Base-by-base conservation (phyloP, 2,797 vertebrate species). In the Hippoglossus hippoglossus region DNA sequence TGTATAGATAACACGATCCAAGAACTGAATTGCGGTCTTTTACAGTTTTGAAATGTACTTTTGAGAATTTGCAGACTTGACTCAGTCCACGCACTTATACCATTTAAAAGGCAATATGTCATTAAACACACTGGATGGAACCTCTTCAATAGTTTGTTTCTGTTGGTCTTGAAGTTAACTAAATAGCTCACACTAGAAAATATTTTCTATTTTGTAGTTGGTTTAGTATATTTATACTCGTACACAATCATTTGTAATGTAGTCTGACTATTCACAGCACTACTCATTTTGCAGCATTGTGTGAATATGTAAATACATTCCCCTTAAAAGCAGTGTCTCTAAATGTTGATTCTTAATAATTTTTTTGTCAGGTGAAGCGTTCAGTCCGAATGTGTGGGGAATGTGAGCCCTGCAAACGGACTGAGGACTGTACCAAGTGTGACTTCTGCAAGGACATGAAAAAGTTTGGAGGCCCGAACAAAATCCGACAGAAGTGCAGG, bases 361-460 rank as follows among this genome's bases (percentile, higher is more conserved):
- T 39, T 12, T 12, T 60, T 49, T 3, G 63, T 15, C 44, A 98
- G 94, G 94, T 98, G 41, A 99, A 99, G 88, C 95, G 97, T 6
- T 98, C 97, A 0, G 97, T 96, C 0, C 95, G 97, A 0, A 99
- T 98, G 97, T 99, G 97, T 7, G 97, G 97, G 0, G 97, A 99
- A 80, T 98, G 97, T 39, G 97, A 98, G 85, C 96, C 97, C 0
- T 99, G 97, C 80, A 92, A 93, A 31, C 94, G 96, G 12, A 97
- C 96, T 0, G 97, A 97, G 73, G 97, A 99, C 88, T 98, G 97
- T 52, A 95, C 97, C 0, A 96, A 96, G 62, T 99, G 97, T 68
- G 97, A 99, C 78, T 99, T 99, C 89, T 99, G 97, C 78, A 96
- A 97, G 46, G 97, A 99, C 93, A 99, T 99, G 97, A 99, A 99